These are phyloP conservation scores for Protobothrops flavoviridis DNA, from an alignment of 2,113 vertebrate genomes.

Conservation along the genomic window DNA sequence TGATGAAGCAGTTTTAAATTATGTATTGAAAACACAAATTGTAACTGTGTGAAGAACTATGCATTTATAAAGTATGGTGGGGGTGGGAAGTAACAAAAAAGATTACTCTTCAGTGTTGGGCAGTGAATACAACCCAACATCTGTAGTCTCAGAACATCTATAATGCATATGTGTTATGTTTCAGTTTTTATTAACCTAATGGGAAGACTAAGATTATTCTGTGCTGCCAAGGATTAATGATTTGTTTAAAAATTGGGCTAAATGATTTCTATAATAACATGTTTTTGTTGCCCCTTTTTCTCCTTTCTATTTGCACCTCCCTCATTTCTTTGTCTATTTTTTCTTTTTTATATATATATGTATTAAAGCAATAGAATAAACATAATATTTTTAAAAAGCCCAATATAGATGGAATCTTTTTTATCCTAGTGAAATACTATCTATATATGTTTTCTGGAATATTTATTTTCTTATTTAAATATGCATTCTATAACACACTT, in stretches of 20 bases:
- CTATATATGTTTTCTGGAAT: background rate
- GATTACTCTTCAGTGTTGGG: background rate
- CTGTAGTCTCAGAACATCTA: background rate
- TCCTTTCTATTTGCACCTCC: background rate
- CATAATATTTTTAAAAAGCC: conserved; percentile 3
- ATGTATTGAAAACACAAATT: background rate
- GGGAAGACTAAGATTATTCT: background rate
- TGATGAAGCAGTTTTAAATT: background rate
- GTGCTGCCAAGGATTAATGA: background rate
- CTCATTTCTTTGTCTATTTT: background rate
- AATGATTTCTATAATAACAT: background rate
- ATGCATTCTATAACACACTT: background rate
- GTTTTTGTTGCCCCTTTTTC: background rate
- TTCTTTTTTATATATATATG: background rate
- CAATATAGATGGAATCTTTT: background rate
- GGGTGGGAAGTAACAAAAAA: background rate
- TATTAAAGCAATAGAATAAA: background rate
- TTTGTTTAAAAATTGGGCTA: background rate
- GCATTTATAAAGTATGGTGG: background rate
- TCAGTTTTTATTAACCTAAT: background rate
- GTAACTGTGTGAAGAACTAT: background rate
- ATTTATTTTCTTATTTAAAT: background rate
- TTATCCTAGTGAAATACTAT: background rate
- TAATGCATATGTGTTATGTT: background rate
- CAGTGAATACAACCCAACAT: background rate